Base-by-base conservation (phyloP, 2,797 vertebrate species). In the Ctenopoma multispine region DNA sequence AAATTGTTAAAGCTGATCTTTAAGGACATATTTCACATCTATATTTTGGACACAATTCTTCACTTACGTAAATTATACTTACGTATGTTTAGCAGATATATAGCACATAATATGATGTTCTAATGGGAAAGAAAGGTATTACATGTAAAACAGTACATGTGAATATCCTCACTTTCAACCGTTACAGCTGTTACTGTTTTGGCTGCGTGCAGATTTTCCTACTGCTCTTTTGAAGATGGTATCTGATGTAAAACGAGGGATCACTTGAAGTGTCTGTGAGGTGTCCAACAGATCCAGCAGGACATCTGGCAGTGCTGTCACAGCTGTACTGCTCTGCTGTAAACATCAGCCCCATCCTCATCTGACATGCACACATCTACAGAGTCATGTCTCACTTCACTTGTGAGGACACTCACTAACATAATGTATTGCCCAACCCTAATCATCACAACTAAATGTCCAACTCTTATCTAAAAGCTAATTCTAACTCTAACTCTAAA, bases 281-380 rank as follows among this genome's bases (percentile, higher is more conserved):
- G 48, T 23, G 17, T 34, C 27, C 67, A 76, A 64, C 34, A 34
- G 62, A 38, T 64, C 17, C 46, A 55, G 54, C 56, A 38, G 56
- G 63, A 69, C 65, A 79, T 43, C 47, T 54, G 71, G 27, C 75
- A 63, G 58, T 1, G 24, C 65, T 74, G 67, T 54, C 74, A 77
- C 82, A 87, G 75, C 84, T 85, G 82, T 57, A 54, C 70, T 48
- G 65, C 63, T 75, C 72, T 69, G 80, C 59, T 84, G 80, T 73
- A 87, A 81, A 87, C 78, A 83, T 73, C 70, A 47, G 53, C 48
- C 8, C 49, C 24, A 31, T 31, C 46, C 51, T 53, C 49, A 34
- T 55, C 70, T 41, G n/a, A 67, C 46, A 64, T 66, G 70, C 0
- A 0, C 47, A 48, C 29, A 24, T 62, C 18, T 27, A 46, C 59